Base-by-base conservation (phyloP, 30 jellyfish, hydroid and myxozoan species). In the Haliclystus octoradiatus region DNA sequence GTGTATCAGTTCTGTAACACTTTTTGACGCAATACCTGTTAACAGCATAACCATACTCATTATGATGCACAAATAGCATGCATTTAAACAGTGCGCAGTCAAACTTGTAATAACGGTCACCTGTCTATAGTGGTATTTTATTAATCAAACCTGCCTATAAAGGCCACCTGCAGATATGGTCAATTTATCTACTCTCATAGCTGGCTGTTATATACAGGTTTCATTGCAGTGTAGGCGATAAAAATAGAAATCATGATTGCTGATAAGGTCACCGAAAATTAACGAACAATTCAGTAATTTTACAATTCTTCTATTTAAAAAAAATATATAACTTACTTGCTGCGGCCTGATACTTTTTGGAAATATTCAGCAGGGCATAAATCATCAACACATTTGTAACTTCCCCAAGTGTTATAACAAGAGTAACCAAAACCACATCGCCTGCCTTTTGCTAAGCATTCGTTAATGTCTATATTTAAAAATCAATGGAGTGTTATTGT, bases 11-110 rank as follows among this genome's bases (percentile, higher is more conserved):
- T 14, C 19, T 12, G 34, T 27, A 5, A 47, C 78, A 68, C 25
- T 26, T 27, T 50, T 68, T 68, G 40, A 26, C 34, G 33, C 78
- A 68, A 50, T 68, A 68, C 68, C 78, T 68, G 34, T 15, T 22
- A 25, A 29, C 24, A 7, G 22, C 68, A 52, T 3, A 7, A 52
- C 22, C 5, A 3, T 19, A 52, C 26, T 52, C n/a, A n/a, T n/a
- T n/a, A n/a, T n/a, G n/a, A n/a, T n/a, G n/a, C n/a, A 40, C 57
- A 40, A 40, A 19, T 40, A 5, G 19, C 57, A 40, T 40, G 9
- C 19, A 5, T 9, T 19, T 19, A 40, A 40, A 40, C 14, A 5
- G 19, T 5, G 14, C 19, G 19, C 57, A 40, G 57, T 40, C 57
- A 40, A 40, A 40, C 57, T 19, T 40, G 57, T 40, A 40, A 5